These are phyloP conservation scores for Drosophila sucinea DNA, from an alignment of 1,140 invertebrate genomes.

Conservation along the genomic window DNA sequence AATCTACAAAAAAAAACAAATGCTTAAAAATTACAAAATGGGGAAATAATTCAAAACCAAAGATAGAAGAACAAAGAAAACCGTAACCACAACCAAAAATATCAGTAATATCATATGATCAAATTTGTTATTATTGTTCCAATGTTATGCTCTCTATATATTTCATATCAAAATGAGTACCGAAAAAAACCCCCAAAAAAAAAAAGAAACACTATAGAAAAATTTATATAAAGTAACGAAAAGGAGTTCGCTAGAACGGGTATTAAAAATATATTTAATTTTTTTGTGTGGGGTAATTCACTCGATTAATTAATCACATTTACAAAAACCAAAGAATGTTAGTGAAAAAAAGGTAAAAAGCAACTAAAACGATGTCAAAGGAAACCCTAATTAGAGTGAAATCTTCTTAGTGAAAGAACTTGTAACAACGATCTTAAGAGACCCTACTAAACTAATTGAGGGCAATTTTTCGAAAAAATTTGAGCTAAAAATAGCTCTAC, in stretches of 20 bases:
- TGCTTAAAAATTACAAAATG: constrained; percentile 23
- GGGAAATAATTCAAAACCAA: constrained; percentile 16
- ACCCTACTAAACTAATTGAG: constrained; percentile 41
- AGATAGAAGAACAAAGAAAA: constrained; percentile 9
- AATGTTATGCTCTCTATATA: constrained; percentile 51
- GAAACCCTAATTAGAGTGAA: constrained; percentile 14
- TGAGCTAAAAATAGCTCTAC: constrained; percentile 43
- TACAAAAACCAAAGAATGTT: neutral
- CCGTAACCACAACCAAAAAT: constrained; percentile 79
- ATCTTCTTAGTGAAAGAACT: constrained; percentile 1
- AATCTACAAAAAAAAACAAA: constrained; percentile 63
- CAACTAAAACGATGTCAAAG: neutral
- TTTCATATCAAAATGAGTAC: constrained; percentile 53
- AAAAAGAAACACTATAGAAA: constrained; percentile 31
- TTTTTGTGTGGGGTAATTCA: constrained; percentile 12
- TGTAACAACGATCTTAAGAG: constrained; percentile 26
- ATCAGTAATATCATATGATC: constrained; percentile 83
- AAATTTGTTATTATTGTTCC: constrained; percentile 69
- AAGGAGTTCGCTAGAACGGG: constrained; percentile 47
- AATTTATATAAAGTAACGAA: constrained; percentile 28
- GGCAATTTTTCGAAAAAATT: constrained; percentile 34
- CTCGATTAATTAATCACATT: neutral
- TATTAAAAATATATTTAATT: constrained; percentile 4
- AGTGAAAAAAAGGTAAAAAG: neutral
- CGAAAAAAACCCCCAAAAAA: constrained; percentile 18